Conservation (phyloP, 37 sponge, comb jelly and placozoan genomes). For the Chondrosia reniformis region DNA sequence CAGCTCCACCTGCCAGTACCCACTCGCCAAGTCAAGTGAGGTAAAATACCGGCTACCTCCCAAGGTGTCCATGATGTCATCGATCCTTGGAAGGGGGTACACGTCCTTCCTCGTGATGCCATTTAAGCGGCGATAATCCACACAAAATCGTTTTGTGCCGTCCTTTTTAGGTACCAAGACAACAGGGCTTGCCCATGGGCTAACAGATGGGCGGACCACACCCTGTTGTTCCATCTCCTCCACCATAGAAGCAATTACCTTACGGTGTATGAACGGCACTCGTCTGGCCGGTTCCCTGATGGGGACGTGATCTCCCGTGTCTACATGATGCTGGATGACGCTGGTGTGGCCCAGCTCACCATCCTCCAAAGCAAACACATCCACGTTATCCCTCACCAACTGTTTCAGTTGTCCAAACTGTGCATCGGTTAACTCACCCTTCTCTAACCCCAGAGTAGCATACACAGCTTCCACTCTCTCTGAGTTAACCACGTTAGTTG, state of each 20-base stretch:
- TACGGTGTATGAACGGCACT: slow-evolving; percentile 10
- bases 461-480: background rate
- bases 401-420: background rate
- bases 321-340: slow-evolving; percentile 24
- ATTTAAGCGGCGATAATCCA: slow-evolving; percentile 60
- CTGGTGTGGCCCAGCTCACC: slow-evolving; percentile 44
- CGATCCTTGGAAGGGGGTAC: slow-evolving; percentile 51
- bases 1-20: slow-evolving; percentile 59
- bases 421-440: background rate
- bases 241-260: slow-evolving; percentile 27
- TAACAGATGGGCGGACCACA: slow-evolving; percentile 40
- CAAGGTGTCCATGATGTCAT: slow-evolving; percentile 39
- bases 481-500: background rate
- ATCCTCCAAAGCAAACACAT: slow-evolving; percentile 40
- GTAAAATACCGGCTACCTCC: slow-evolving; percentile 28
- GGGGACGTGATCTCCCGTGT: slow-evolving; percentile 45
- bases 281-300: slow-evolving; percentile 29
- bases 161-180: slow-evolving; percentile 55
- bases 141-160: slow-evolving; percentile 46
- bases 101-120: slow-evolving; percentile 40
- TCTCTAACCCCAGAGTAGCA: background rate
- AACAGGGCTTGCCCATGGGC: slow-evolving; percentile 55
- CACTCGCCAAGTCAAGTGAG: slow-evolving; percentile 31
- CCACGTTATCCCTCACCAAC: slow-evolving; percentile 4
- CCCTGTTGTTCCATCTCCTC: slow-evolving; percentile 44